Percentiles rank a stretch among this genome's conserved stretches.
Conservation (phyloP, 2,113 vertebrate genomes). For the Scopus umbretta region DNA sequence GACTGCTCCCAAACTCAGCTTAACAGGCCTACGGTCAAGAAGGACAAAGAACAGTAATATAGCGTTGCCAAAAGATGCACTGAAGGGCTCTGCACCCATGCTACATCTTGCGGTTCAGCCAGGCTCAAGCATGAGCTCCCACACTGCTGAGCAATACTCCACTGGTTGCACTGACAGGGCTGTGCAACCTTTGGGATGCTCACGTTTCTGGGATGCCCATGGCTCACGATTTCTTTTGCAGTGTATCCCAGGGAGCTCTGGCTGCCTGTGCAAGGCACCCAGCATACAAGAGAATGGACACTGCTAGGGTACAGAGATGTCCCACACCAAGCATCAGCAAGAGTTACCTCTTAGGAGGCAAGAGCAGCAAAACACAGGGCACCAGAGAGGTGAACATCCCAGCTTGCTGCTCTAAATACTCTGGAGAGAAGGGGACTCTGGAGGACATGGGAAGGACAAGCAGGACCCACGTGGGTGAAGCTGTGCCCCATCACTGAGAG, state of each 20-base stretch:
- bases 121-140: not conserved
- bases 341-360: not conserved
- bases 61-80: not conserved
- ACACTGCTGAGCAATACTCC: not conserved
- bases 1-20: not conserved
- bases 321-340: not conserved
- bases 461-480: not conserved
- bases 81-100: not conserved
- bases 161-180: no score
- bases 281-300: not conserved
- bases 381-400: not conserved
- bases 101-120: not conserved
- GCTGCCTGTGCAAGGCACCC: not conserved
- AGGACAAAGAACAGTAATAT: not conserved
- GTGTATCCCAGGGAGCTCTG: rapidly evolving
- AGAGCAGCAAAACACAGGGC: not conserved
- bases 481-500: not conserved
- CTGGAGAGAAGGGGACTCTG: not conserved
- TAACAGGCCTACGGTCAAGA: not conserved
- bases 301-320: not conserved
- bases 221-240: not conserved
- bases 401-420: not conserved
- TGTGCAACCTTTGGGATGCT: not conserved
- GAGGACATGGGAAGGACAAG: not conserved
- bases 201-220: not conserved